These are phyloP conservation scores for Poeciliopsis paucimaculata DNA, from an alignment of 2,797 vertebrate genomes.

Conservation along the genomic window DNA sequence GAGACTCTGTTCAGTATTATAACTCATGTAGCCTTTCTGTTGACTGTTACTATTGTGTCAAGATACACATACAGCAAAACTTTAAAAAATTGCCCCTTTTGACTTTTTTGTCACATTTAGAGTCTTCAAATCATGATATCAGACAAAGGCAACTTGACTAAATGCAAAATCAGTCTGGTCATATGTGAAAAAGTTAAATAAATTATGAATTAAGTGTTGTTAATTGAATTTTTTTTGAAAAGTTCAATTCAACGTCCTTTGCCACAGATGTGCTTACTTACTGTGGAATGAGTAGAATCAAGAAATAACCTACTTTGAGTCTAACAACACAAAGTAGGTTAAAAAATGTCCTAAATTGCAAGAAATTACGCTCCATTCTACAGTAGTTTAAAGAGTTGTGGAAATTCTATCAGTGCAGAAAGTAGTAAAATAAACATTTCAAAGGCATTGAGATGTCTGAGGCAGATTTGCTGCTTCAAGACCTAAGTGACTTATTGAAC, in stretches of 20 bases:
- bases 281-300: neutral
- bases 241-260: neutral
- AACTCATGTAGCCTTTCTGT: conserved; percentile 40
- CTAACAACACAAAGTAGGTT: neutral
- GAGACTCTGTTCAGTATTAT: conserved; percentile 50
- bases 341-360: neutral
- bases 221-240: neutral
- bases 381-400: neutral
- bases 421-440: neutral
- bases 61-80: conserved; percentile 6
- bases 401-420: neutral
- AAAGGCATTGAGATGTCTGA: neutral
- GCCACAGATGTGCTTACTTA: no score
- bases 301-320: neutral
- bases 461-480: neutral
- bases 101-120: neutral
- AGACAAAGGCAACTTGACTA: neutral
- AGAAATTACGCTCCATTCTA: neutral
- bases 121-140: neutral
- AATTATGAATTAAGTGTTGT: neutral
- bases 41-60: conserved; percentile 30
- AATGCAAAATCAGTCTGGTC: neutral
- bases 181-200: neutral
- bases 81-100: neutral
- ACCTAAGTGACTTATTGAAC: neutral